These are phyloP conservation scores for Thereuonema tuberculata DNA, from an alignment of 1,140 invertebrate species.

Conservation along the genomic window DNA sequence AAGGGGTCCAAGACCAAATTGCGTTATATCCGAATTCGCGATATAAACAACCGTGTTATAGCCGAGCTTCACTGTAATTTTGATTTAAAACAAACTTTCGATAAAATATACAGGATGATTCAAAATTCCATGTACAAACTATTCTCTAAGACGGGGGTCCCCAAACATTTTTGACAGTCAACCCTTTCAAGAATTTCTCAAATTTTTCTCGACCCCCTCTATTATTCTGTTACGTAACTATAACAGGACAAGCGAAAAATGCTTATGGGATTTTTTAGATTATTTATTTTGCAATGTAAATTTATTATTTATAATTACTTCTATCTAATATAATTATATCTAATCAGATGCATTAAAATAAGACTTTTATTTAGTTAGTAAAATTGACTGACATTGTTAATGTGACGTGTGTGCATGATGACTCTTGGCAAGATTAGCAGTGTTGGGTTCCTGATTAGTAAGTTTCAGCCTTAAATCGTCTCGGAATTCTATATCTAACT, in stretches of 20 bases:
- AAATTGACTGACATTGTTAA: neutral
- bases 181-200: neutral
- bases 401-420: neutral
- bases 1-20: too few relatives aligned
- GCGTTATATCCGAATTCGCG: too few relatives aligned
- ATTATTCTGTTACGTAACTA: neutral
- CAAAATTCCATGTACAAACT: too few relatives aligned
- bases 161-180: neutral
- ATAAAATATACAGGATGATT: too few relatives aligned
- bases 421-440: constrained; percentile 8
- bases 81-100: too few relatives aligned
- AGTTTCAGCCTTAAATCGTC: constrained; percentile 9
- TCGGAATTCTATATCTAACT: constrained; percentile 1
- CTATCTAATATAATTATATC: neutral
- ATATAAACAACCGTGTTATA: too few relatives aligned
- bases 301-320: neutral
- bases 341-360: neutral
- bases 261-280: neutral
- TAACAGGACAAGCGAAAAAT: neutral
- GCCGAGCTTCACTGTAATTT: too few relatives aligned
- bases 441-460: constrained; percentile 7
- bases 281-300: neutral
- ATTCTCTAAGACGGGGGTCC: neutral
- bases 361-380: neutral
- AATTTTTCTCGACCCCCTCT: neutral